Evolutionary conservation across 2,888 invertebrate species (phyloP).

Genomic region (Acrocyrtus sp.): DNA sequence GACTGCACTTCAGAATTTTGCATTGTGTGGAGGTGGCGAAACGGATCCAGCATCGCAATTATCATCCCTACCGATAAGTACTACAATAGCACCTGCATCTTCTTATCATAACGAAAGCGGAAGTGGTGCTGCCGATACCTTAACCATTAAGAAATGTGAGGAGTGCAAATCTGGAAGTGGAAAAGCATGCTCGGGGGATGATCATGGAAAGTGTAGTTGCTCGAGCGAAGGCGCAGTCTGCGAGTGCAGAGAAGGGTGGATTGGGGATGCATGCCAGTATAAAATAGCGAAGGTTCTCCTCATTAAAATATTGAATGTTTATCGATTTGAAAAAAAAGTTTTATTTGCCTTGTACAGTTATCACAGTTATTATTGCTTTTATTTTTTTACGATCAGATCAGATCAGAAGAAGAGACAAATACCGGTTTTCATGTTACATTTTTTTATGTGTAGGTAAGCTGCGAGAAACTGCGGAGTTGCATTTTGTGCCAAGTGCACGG

Average conservation of each 20-base stretch:
- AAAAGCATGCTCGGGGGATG: slow-evolving; percentile 27
- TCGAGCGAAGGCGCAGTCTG: slow-evolving; percentile 16
- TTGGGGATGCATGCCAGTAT: slow-evolving; percentile 41
- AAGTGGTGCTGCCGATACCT: too few species aligned
- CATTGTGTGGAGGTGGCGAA: background rate
- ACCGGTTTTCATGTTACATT: slow-evolving; percentile 6
- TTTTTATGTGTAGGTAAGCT: slow-evolving; percentile 25
- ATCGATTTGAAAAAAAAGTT: background rate
- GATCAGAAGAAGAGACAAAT: slow-evolving; percentile 1
- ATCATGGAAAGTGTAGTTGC: slow-evolving; percentile 35
- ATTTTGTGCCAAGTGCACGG: slow-evolving; percentile 34
- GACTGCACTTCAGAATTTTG: background rate
- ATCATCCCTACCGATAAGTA: slow-evolving; percentile 6
- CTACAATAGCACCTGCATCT: background rate
- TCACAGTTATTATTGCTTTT: background rate
- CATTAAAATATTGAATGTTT: background rate
- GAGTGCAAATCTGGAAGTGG: slow-evolving; percentile 27
- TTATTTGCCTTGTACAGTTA: background rate
- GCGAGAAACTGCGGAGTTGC: slow-evolving; percentile 41
- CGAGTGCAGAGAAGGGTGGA: slow-evolving; percentile 25
- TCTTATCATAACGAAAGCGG: too few species aligned
- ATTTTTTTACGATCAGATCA: background rate
- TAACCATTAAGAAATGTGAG: slow-evolving; percentile 5
- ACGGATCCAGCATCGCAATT: background rate
- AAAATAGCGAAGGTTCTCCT: slow-evolving; percentile 12